phyloP scores from a whole-genome alignment of 2,888 invertebrate genomes.

The Endotricha flammealis region DNA sequence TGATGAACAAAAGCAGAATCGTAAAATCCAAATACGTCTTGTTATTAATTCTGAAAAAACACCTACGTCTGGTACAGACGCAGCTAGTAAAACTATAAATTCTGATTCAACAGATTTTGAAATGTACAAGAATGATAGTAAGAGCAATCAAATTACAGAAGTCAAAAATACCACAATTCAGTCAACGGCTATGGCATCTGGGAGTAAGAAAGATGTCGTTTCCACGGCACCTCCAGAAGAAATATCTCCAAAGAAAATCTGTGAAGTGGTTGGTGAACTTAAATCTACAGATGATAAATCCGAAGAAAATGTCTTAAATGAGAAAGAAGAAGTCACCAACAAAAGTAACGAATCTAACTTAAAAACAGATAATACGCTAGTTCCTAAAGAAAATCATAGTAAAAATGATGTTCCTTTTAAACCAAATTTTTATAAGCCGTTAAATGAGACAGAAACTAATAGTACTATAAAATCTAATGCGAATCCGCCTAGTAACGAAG shows the following conservation, averaged over 20 bases:
- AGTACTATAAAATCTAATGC: not conserved
- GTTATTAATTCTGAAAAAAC: slow-evolving; percentile 42
- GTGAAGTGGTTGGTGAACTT: too few species aligned
- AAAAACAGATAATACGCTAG: not conserved
- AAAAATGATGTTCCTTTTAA: slow-evolving; percentile 20
- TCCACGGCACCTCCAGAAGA: too few species aligned
- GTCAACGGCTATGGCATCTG: too few species aligned
- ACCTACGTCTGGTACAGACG: slow-evolving; percentile 7
- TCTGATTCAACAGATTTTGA: slow-evolving; percentile 39
- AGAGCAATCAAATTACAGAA: not conserved
- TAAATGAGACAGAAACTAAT: slow-evolving; percentile 19
- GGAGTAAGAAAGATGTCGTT: too few species aligned
- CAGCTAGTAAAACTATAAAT: slow-evolving; percentile 1
- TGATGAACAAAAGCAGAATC: slow-evolving; percentile 29
- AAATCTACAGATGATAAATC: too few species aligned
- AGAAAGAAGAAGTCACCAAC: not conserved
- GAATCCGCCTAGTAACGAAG: not conserved
- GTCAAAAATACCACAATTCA: too few species aligned
- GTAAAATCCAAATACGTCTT: slow-evolving; percentile 58
- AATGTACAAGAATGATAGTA: slow-evolving; percentile 30
- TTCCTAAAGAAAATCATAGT: slow-evolving; percentile 3
- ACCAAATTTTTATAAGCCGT: slow-evolving; percentile 56
- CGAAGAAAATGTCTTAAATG: not conserved
- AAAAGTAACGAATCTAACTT: not conserved
- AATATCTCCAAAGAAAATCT: too few species aligned